Percentiles rank a stretch among this genome's conserved stretches.
Conservation (phyloP, 2,797 vertebrate genomes). For the Hydrocynus forskahlii region DNA sequence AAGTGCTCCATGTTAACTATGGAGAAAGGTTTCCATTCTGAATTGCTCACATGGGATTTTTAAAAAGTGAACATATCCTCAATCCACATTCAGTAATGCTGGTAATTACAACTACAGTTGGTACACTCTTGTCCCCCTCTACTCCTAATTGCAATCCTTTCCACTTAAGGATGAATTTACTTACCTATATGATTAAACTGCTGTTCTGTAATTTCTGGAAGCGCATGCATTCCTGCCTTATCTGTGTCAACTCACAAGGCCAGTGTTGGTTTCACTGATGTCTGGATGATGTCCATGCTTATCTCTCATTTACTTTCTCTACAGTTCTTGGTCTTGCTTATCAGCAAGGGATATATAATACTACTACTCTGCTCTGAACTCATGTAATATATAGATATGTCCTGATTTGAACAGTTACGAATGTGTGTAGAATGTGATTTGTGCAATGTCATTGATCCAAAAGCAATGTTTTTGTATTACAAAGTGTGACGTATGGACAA, state of each 20-base stretch:
- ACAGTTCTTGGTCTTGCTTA: background rate
- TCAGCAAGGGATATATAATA: background rate
- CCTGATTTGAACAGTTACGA: too few species aligned
- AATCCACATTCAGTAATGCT: too few species aligned
- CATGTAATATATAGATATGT: too few species aligned
- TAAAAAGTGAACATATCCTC: background rate
- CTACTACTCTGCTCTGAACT: background rate
- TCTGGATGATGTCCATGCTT: background rate
- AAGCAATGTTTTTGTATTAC: too few species aligned
- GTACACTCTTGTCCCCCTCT: slow-evolving; percentile 26
- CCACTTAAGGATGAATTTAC: slow-evolving; percentile 6
- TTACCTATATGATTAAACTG: background rate
- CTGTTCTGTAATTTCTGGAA: background rate
- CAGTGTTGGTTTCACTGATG: background rate
- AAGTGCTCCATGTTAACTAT: background rate
- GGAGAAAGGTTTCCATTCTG: background rate
- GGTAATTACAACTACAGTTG: slow-evolving; percentile 6
- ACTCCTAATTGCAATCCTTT: slow-evolving; percentile 38
- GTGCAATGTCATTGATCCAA: too few species aligned
- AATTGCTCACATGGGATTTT: background rate
- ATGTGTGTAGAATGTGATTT: too few species aligned
- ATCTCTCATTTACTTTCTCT: slow-evolving; percentile 2
- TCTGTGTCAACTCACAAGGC: slow-evolving; percentile 26
- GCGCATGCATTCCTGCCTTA: background rate
- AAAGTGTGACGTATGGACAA: too few species aligned